phyloP scores from a whole-genome alignment of 2,797 vertebrate genomes.

The Pantherophis vulpinus region DNA sequence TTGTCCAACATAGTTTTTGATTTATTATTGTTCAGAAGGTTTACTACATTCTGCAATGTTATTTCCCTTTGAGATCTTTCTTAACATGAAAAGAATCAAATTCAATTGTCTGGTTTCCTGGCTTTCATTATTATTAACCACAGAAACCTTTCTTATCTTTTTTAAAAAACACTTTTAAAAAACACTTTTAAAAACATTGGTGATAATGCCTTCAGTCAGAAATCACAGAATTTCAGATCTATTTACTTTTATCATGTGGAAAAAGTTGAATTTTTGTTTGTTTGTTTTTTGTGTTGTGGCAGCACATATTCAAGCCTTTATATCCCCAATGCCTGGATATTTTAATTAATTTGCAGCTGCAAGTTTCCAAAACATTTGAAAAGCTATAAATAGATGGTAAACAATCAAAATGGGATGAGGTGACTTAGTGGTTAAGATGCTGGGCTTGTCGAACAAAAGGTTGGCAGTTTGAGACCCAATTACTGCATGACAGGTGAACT shows the following conservation, averaged over 20 bases:
- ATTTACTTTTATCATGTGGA: not conserved
- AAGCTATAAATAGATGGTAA: not conserved
- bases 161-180: not conserved
- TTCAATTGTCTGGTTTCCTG: not conserved
- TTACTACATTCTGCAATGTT: too few species aligned
- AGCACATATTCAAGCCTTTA: not conserved
- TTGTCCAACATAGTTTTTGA: too few species aligned
- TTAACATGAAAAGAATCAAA: not conserved
- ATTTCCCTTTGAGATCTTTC: not conserved
- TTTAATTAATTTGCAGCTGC: not conserved
- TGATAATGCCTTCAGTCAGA: not conserved
- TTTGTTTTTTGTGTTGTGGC: not conserved
- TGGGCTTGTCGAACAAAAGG: not conserved
- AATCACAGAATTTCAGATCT: not conserved
- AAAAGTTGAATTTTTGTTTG: not conserved
- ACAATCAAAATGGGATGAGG: not conserved
- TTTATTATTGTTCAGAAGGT: too few species aligned
- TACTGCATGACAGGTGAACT: not conserved
- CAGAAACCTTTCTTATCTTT: not conserved
- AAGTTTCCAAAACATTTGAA: not conserved
- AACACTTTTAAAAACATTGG: not conserved
- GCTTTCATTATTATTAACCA: not conserved
- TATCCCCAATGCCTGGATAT: not conserved
- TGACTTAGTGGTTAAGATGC: not conserved
- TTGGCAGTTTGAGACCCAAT: not conserved